phyloP scores from a whole-genome alignment of 2,797 vertebrate genomes.

The Limosa lapponica region DNA sequence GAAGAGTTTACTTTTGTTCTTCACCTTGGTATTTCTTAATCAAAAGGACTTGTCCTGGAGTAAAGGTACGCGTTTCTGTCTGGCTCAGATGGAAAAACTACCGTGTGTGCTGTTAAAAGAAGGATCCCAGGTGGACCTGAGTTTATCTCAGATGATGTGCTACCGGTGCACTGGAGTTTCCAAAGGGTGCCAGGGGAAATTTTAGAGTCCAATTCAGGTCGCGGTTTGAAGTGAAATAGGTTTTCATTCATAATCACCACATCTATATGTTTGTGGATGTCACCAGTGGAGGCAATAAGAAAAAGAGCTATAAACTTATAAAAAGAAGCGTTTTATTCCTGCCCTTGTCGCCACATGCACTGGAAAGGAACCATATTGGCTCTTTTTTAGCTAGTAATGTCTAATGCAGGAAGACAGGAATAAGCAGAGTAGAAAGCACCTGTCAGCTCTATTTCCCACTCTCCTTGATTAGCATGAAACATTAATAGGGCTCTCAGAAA shows the following conservation, averaged over 20 bases:
- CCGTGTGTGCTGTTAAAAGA: not conserved
- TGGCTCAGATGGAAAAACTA: not conserved
- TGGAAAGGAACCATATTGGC: slow-evolving; percentile 76
- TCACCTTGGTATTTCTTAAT: not conserved
- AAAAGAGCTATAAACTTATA: slow-evolving; percentile 75
- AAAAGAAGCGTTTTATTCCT: slow-evolving; percentile 74
- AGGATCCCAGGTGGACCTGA: not conserved
- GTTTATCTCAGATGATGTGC: not conserved
- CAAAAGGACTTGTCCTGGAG: not conserved
- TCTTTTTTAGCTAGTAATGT: slow-evolving; percentile 83
- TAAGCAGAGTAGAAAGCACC: slow-evolving; percentile 99
- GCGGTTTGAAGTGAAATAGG: slow-evolving; percentile 36
- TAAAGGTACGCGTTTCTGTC: not conserved
- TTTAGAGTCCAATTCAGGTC: not conserved
- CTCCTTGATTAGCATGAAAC: slow-evolving; percentile 99
- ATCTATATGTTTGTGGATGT: slow-evolving; percentile 31
- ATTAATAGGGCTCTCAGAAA: slow-evolving; percentile 96
- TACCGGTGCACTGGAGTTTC: not conserved
- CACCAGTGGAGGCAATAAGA: slow-evolving; percentile 56
- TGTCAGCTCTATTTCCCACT: slow-evolving; percentile 94
- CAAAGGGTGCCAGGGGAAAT: slow-evolving; percentile 8
- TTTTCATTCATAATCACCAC: slow-evolving; percentile 62
- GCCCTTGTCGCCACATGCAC: slow-evolving; percentile 69
- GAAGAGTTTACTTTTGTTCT: not conserved
- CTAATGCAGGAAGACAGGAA: slow-evolving; percentile 95